phyloP scores from a whole-genome alignment of 2,113 vertebrate genomes.

The Triplophysa dalaica region DNA sequence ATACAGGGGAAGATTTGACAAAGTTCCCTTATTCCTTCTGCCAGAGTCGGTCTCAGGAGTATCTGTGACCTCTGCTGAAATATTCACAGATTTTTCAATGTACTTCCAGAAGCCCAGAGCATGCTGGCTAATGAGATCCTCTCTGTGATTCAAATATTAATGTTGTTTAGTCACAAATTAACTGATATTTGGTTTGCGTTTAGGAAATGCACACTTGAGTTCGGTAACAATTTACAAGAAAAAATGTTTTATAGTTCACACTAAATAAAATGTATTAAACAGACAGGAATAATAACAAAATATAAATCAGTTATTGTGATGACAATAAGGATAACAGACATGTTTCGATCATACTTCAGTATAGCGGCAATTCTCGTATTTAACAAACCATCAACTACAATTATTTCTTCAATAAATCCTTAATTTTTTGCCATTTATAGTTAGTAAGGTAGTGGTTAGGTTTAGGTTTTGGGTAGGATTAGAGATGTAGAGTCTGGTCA shows the following conservation, averaged over 20 bases:
- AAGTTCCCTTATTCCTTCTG: background rate
- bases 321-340: background rate
- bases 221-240: background rate
- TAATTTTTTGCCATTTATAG: too few species aligned
- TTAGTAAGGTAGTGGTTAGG: too few species aligned
- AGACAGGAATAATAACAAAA: background rate
- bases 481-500: too few species aligned
- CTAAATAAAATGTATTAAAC: background rate
- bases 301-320: background rate
- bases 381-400: too few species aligned
- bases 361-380: too few species aligned
- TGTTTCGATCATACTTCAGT: background rate
- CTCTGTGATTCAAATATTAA: conserved; percentile 24
- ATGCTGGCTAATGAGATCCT: conserved; percentile 10
- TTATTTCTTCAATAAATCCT: too few species aligned
- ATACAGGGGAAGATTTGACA: conserved; percentile 54
- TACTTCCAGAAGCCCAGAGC: conserved; percentile 15
- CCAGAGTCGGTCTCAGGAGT: conserved; percentile 7
- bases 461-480: too few species aligned
- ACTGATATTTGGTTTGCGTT: conserved; percentile 10
- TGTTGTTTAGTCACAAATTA: background rate
- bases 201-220: background rate
- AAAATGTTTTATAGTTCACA: background rate
- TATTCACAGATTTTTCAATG: conserved; percentile 5
- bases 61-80: conserved; percentile 25